phyloP scores from a whole-genome alignment of 1,140 invertebrate genomes.

The Brachionus angularis region DNA sequence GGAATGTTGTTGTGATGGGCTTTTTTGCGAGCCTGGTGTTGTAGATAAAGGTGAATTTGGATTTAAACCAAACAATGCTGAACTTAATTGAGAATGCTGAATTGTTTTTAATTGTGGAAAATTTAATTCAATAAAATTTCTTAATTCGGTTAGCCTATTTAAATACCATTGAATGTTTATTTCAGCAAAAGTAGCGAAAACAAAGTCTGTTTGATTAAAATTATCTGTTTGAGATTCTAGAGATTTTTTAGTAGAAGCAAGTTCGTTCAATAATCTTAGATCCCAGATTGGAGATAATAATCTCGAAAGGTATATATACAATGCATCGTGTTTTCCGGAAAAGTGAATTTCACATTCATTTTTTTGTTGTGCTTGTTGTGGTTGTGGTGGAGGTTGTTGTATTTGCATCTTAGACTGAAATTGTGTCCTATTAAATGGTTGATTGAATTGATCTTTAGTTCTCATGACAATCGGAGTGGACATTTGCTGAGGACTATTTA shows the following conservation, averaged over 20 bases:
- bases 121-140: slow-evolving; percentile 40
- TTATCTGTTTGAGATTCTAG: background rate
- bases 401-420: background rate
- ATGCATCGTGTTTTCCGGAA: slow-evolving; percentile 45
- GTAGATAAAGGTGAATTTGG: no score
- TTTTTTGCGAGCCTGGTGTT: no score
- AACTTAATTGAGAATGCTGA: slow-evolving; percentile 17
- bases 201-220: background rate
- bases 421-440: background rate
- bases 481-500: slow-evolving; percentile 40
- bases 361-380: background rate
- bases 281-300: slow-evolving; percentile 49
- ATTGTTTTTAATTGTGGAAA: slow-evolving; percentile 17
- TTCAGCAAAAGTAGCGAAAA: slow-evolving; percentile 27
- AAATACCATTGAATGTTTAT: slow-evolving; percentile 40
- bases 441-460: slow-evolving; percentile 9
- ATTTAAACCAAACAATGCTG: slow-evolving; percentile 17
- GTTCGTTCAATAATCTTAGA: slow-evolving; percentile 18
- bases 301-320: slow-evolving; percentile 48
- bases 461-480: slow-evolving; percentile 17
- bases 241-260: background rate
- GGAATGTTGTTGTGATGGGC: no score
- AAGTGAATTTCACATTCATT: slow-evolving; percentile 33
- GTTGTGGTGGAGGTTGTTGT: background rate
- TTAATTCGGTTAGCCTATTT: slow-evolving; percentile 12